Conservation (phyloP, 2,888 invertebrate genomes). For the Actias luna region DNA sequence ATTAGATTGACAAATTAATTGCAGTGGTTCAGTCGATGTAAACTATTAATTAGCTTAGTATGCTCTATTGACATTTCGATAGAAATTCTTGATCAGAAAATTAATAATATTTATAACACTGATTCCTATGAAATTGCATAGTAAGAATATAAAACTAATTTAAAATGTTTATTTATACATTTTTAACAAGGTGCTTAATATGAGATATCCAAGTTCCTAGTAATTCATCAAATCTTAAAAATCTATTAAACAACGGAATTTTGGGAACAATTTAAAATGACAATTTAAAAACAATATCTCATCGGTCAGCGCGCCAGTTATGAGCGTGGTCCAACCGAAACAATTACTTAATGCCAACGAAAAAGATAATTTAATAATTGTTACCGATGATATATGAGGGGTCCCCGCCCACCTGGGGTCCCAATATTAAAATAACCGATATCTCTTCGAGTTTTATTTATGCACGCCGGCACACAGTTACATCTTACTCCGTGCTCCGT, state of each 20-base stretch:
- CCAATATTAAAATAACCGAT: constrained; percentile 74
- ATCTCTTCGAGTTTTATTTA: constrained; percentile 71
- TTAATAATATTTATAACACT: no score
- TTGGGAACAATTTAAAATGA: constrained; percentile 48
- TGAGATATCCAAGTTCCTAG: no score
- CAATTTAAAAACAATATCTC: constrained; percentile 66
- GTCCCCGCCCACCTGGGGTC: constrained; percentile 76
- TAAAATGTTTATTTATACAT: no score
- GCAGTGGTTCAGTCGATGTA: no score
- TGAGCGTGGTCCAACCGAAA: constrained; percentile 60
- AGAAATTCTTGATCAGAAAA: no score
- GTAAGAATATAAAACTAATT: no score
- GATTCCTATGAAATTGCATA: background rate
- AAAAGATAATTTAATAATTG: constrained; percentile 82
- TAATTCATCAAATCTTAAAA: background rate
- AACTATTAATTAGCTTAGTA: no score
- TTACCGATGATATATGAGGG: constrained; percentile 73
- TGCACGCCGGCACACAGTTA: constrained; percentile 70
- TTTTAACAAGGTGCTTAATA: no score
- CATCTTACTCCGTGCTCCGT: constrained; percentile 74
- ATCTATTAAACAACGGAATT: constrained; percentile 49
- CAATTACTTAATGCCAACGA: constrained; percentile 82
- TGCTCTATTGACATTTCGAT: no score
- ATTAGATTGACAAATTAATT: no score
- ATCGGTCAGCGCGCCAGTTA: constrained; percentile 60